Conservation (phyloP, 1,140 invertebrate species). For the Cotesia glomerata region DNA sequence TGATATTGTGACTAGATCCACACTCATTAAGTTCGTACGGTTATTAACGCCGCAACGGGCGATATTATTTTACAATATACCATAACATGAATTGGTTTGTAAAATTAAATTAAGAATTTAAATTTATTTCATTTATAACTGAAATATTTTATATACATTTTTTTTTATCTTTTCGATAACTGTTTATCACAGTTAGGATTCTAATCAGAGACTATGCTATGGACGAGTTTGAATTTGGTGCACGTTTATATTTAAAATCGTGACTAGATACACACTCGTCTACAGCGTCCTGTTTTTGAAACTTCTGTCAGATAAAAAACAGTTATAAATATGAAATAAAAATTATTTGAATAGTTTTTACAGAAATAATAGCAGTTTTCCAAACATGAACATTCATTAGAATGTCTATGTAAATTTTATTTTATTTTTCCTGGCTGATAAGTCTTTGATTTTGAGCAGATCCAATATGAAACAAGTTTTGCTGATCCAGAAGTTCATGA, state of each 20-base stretch:
- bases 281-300: slow-evolving; percentile 66
- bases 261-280: slow-evolving; percentile 90
- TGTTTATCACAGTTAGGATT: background rate
- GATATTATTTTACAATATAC: background rate
- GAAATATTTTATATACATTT: background rate
- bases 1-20: slow-evolving; percentile 83
- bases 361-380: too few relatives aligned
- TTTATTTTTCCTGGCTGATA: slow-evolving; percentile 12
- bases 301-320: slow-evolving; percentile 15
- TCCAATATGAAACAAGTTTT: slow-evolving; percentile 26
- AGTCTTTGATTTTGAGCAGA: slow-evolving; percentile 33
- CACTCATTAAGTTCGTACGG: slow-evolving; percentile 76
- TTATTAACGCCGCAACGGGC: slow-evolving; percentile 32
- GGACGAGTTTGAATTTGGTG: slow-evolving; percentile 81
- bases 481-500: slow-evolving; percentile 11
- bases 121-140: slow-evolving; percentile 1
- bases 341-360: background rate
- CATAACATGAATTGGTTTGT: background rate
- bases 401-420: background rate
- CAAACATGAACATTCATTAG: slow-evolving; percentile 4
- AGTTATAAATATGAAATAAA: slow-evolving; percentile 2
- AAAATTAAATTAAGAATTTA: background rate
- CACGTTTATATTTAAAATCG: slow-evolving; percentile 66
- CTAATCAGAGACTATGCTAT: slow-evolving; percentile 63
- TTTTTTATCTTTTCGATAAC: too few relatives aligned